phyloP scores from a whole-genome alignment of 2,797 vertebrate species.

The Balearica regulorum region DNA sequence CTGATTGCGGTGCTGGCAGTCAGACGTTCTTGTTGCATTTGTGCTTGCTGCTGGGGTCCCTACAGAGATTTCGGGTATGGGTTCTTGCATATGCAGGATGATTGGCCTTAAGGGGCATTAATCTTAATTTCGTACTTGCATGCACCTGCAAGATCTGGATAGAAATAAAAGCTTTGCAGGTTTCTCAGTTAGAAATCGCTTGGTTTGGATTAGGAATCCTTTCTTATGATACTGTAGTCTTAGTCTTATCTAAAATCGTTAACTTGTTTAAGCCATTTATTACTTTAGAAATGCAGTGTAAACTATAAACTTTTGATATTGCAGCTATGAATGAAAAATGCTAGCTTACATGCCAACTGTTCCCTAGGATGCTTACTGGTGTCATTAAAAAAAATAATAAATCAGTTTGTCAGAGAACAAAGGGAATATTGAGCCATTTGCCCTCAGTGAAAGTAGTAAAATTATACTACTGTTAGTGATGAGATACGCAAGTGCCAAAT shows the following conservation, averaged over 20 bases:
- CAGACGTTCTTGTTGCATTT: background rate
- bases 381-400: background rate
- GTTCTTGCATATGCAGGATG: background rate
- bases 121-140: background rate
- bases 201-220: background rate
- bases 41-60: background rate
- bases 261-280: background rate
- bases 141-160: background rate
- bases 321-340: background rate
- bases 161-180: background rate
- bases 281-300: background rate
- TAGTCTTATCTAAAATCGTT: background rate
- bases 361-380: background rate
- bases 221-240: background rate
- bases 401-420: background rate
- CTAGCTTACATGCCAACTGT: background rate
- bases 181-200: background rate
- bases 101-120: background rate
- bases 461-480: background rate
- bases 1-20: background rate
- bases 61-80: background rate
- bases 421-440: background rate
- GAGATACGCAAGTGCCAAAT: background rate
- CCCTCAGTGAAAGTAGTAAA: background rate
- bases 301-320: fast-evolving